These are phyloP conservation scores for Gymnocypris eckloni DNA, from an alignment of 2,797 vertebrate genomes.

Conservation along the genomic window DNA sequence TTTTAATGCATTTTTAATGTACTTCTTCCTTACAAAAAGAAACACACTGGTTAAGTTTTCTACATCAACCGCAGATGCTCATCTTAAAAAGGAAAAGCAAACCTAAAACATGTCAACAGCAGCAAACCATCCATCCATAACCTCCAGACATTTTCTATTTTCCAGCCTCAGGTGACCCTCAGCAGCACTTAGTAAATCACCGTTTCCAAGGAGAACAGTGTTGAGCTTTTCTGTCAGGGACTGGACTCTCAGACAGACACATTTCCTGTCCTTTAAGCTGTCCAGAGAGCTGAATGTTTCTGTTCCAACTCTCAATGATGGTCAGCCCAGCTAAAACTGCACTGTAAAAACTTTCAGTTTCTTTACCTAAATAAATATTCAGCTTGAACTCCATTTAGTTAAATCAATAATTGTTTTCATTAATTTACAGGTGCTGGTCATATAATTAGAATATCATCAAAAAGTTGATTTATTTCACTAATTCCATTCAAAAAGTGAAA, in stretches of 20 bases:
- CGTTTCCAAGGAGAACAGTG: conserved; percentile 64
- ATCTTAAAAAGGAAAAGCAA: conserved; percentile 13
- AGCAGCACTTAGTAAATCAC: conserved; percentile 67
- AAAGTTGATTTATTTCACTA: no score
- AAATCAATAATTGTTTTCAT: neutral
- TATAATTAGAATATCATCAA: no score
- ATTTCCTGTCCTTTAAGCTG: conserved; percentile 25
- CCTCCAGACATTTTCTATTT: conserved; percentile 52
- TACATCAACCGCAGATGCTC: conserved; percentile 24
- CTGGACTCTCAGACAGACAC: conserved; percentile 64
- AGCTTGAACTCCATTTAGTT: neutral
- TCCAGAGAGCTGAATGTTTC: conserved; percentile 65
- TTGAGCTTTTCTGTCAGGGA: conserved; percentile 65
- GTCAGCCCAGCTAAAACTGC: conserved; percentile 15
- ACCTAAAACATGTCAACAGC: conserved; percentile 20
- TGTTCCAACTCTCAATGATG: conserved; percentile 71
- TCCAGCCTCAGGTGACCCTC: conserved; percentile 64
- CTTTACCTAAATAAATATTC: neutral
- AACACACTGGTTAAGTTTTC: conserved; percentile 17
- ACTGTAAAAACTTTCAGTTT: neutral
- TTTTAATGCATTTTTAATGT: conserved; percentile 26
- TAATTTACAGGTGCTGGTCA: no score
- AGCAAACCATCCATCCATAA: conserved; percentile 50
- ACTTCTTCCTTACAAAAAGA: conserved; percentile 9
- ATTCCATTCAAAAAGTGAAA: no score